Conservation (phyloP, 2,888 invertebrate genomes). For the Ichneumon xanthorius region DNA sequence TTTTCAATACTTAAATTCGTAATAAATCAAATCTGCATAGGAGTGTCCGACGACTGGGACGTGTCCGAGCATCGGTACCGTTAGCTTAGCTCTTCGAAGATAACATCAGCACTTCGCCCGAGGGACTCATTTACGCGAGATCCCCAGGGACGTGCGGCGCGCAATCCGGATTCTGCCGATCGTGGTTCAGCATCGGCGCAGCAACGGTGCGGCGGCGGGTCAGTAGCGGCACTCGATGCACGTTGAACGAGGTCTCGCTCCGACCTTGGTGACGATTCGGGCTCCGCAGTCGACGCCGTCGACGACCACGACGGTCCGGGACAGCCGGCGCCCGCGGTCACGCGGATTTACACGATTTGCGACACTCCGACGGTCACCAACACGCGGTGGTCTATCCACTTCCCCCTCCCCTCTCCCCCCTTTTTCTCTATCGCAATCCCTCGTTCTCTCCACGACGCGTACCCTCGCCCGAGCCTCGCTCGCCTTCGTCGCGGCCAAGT, state of each 20-base stretch:
- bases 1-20: background rate
- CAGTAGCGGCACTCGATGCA: conserved; percentile 7
- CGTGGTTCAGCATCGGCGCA: background rate
- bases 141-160: background rate
- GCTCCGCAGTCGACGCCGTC: conserved; percentile 24
- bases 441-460: conserved; percentile 25
- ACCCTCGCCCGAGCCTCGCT: conserved; percentile 25
- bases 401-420: conserved; percentile 3
- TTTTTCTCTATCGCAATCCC: conserved; percentile 40
- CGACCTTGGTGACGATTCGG: conserved; percentile 52
- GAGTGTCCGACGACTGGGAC: too few species aligned
- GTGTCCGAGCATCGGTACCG: too few species aligned
- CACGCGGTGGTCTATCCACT: conserved; percentile 29
- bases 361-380: conserved; percentile 52
- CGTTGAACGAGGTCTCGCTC: conserved; percentile 25
- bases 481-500: conserved; percentile 61
- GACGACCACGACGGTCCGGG: conserved; percentile 35
- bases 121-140: background rate
- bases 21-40: background rate
- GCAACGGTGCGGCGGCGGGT: background rate
- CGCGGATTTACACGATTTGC: conserved; percentile 58
- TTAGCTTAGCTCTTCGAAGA: background rate
- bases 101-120: background rate
- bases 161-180: background rate
- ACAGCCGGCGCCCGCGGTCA: conserved; percentile 50